These are phyloP conservation scores for Oxytorus armatus DNA, from an alignment of 2,888 invertebrate genomes.

Conservation along the genomic window DNA sequence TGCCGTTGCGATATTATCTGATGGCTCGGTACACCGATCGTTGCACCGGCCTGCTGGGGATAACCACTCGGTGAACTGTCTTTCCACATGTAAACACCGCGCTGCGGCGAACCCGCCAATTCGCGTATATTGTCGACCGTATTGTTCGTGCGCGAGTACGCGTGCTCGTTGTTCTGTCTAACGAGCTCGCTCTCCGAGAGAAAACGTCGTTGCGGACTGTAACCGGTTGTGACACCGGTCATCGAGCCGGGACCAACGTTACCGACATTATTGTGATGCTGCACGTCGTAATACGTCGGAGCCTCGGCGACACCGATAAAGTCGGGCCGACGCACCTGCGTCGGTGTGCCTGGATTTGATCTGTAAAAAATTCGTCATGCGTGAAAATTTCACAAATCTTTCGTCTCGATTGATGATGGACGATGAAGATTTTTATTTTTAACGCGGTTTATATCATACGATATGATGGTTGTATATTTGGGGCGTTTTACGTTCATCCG, in stretches of 20 bases:
- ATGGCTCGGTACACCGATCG: slow-evolving; percentile 67
- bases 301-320: slow-evolving; percentile 90
- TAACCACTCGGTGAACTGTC: slow-evolving; percentile 89
- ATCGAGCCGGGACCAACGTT: slow-evolving; percentile 67
- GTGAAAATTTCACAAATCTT: not conserved
- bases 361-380: slow-evolving; percentile 85
- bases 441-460: no score
- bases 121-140: slow-evolving; percentile 95
- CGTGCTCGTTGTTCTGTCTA: slow-evolving; percentile 84
- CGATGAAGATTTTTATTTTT: not conserved
- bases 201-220: slow-evolving; percentile 86
- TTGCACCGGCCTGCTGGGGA: slow-evolving; percentile 73
- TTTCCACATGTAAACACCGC: slow-evolving; percentile 92
- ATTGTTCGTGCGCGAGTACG: slow-evolving; percentile 89
- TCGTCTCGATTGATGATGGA: not conserved
- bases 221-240: slow-evolving; percentile 80
- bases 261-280: slow-evolving; percentile 74
- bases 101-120: slow-evolving; percentile 94
- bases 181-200: slow-evolving; percentile 90
- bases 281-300: slow-evolving; percentile 83
- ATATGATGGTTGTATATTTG: no score
- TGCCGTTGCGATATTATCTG: slow-evolving; percentile 73
- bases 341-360: slow-evolving; percentile 96
- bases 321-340: slow-evolving; percentile 94
- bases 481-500: no score